These are phyloP conservation scores for Carcharodon carcharias DNA, from an alignment of 2,797 vertebrate species.

Conservation along the genomic window DNA sequence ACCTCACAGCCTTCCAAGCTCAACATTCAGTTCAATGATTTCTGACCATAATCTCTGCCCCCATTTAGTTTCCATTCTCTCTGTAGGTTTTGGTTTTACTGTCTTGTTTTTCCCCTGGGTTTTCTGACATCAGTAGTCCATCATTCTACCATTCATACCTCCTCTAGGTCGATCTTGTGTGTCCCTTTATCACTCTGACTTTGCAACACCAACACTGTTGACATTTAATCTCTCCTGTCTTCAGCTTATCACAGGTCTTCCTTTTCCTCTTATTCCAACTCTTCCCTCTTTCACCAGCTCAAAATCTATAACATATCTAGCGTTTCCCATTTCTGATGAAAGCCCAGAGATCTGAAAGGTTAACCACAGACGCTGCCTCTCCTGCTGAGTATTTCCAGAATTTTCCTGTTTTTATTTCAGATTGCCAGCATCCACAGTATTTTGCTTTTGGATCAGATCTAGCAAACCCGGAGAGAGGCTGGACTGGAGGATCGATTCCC, in stretches of 20 bases:
- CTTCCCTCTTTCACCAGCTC: not conserved
- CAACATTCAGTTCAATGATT: no score
- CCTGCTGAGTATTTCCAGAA: not conserved
- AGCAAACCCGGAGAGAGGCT: not conserved
- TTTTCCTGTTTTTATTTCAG: not conserved
- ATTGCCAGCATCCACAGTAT: not conserved
- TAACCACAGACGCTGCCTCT: not conserved
- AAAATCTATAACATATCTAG: not conserved
- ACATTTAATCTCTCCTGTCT: not conserved
- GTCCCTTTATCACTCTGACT: not conserved
- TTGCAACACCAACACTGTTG: not conserved
- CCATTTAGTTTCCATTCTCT: not conserved
- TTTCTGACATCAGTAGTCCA: no score
- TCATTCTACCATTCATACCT: not conserved
- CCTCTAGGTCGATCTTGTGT: not conserved
- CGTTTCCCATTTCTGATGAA: not conserved
- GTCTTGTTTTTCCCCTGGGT: not conserved
- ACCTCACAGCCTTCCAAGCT: not conserved
- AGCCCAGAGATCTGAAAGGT: no score
- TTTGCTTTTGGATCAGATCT: not conserved
- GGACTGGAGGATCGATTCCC: not conserved
- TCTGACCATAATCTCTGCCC: not conserved
- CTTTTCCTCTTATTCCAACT: not conserved
- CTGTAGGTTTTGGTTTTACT: not conserved
- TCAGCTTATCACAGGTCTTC: no score